Evolutionary conservation across 2,888 invertebrate species (phyloP).

Genomic region (Coleophora flavipennella): DNA sequence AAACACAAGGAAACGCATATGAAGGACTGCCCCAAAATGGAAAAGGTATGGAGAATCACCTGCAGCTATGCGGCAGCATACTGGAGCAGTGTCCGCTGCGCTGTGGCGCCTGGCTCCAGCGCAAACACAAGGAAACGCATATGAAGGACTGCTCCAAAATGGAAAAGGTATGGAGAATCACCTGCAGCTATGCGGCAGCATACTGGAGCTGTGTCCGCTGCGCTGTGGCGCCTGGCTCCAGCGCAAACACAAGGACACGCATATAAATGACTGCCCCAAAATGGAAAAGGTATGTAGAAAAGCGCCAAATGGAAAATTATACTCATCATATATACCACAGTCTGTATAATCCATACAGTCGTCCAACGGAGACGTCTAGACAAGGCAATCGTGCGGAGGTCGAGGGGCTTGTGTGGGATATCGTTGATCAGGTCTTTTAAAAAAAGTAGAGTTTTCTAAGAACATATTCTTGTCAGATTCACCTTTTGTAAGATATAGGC

Average conservation of each 20-base stretch:
- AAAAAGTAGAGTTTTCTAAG: no score
- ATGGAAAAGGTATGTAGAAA: conserved; percentile 71
- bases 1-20: conserved; percentile 74
- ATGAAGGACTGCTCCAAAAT: conserved; percentile 54
- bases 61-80: conserved; percentile 80
- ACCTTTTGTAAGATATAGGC: no score
- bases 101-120: conserved; percentile 79
- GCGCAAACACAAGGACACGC: conserved; percentile 74
- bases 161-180: conserved; percentile 75
- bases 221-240: conserved; percentile 81
- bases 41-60: conserved; percentile 75
- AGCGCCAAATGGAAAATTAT: no score
- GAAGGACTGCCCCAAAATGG: conserved; percentile 53
- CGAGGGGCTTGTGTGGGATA: no score
- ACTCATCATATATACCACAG: no score
- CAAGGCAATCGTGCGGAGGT: no score
- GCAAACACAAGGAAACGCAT: conserved; percentile 75
- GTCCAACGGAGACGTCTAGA: no score
- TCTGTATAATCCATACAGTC: no score
- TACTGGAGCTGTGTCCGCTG: conserved; percentile 79
- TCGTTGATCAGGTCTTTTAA: no score
- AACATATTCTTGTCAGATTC: no score
- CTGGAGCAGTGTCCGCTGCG: conserved; percentile 79
- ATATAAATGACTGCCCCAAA: conserved; percentile 60
- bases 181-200: conserved; percentile 78